Conservation (phyloP, 1,140 invertebrate species). For the Argopecten irradians region DNA sequence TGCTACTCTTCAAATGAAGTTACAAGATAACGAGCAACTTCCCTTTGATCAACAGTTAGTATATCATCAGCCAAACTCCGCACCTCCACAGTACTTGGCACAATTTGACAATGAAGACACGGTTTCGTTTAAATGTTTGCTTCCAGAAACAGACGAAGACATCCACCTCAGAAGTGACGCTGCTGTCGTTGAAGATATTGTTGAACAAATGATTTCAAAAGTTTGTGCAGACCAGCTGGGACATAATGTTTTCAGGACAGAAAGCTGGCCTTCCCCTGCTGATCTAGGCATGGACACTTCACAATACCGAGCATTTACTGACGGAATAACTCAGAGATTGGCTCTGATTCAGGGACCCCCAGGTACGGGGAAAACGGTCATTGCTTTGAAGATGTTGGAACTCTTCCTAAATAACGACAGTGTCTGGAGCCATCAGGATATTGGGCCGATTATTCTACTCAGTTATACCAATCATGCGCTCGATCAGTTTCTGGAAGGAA, state of each 20-base stretch:
- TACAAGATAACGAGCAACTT: constrained; percentile 33
- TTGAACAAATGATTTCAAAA: not conserved
- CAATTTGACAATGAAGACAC: not conserved
- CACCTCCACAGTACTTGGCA: not conserved
- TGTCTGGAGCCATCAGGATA: constrained; percentile 52
- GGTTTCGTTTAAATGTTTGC: constrained; percentile 41
- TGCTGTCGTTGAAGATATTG: not conserved
- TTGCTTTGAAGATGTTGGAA: constrained; percentile 73
- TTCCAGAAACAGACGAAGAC: not conserved
- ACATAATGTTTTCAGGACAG: constrained; percentile 27
- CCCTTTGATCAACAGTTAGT: constrained; percentile 24
- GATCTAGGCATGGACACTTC: constrained; percentile 72
- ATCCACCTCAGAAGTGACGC: not conserved
- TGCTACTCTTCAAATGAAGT: constrained; percentile 67
- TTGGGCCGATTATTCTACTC: constrained; percentile 84
- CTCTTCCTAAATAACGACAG: constrained; percentile 66
- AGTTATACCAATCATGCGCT: constrained; percentile 92
- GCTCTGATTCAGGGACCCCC: constrained; percentile 84
- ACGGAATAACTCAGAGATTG: constrained; percentile 76
- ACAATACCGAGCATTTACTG: constrained; percentile 76
- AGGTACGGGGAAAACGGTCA: constrained; percentile 71
- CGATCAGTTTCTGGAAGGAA: constrained; percentile 89
- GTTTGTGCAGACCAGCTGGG: too few relatives aligned
- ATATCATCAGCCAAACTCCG: not conserved
- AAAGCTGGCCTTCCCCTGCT: constrained; percentile 58